These are phyloP conservation scores for Lissonota sp. DNA, from an alignment of 2,888 invertebrate species.

Conservation along the genomic window DNA sequence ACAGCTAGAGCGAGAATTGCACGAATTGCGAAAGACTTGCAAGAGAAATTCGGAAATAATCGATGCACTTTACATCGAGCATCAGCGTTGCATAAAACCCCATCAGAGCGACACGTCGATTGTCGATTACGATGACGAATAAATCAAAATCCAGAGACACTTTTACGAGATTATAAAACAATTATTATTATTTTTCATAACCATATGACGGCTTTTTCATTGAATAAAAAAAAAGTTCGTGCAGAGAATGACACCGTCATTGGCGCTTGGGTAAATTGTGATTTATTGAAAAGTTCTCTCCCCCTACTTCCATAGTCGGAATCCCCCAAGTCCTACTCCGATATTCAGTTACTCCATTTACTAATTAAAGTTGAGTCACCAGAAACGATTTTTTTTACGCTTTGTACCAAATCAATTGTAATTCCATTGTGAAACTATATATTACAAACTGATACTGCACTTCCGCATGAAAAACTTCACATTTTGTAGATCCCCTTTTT, in stretches of 20 bases:
- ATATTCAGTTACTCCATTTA: conserved; percentile 25
- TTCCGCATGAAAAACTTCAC: conserved; percentile 29
- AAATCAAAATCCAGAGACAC: too few species aligned
- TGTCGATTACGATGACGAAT: conserved; percentile 31
- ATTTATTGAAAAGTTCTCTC: too few species aligned
- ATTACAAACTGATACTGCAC: not conserved
- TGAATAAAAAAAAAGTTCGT: too few species aligned
- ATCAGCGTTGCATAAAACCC: conserved; percentile 66
- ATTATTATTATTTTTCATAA: too few species aligned
- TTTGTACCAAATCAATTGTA: conserved; percentile 10
- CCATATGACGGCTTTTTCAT: too few species aligned
- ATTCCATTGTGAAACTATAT: conserved; percentile 15
- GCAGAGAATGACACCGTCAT: too few species aligned
- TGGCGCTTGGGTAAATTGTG: too few species aligned
- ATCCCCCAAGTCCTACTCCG: not conserved
- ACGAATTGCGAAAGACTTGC: conserved; percentile 56
- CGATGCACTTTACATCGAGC: conserved; percentile 68
- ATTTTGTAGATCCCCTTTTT: conserved; percentile 39
- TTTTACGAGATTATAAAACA: too few species aligned
- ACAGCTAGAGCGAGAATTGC: conserved; percentile 64
- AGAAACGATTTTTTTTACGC: conserved; percentile 4
- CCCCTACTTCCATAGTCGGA: not conserved
- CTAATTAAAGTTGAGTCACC: conserved; percentile 33
- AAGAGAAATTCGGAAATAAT: conserved; percentile 68
- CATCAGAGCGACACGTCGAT: conserved; percentile 41